phyloP scores from a whole-genome alignment of 2,113 vertebrate genomes.

The Sphaerodactylus townsendi region DNA sequence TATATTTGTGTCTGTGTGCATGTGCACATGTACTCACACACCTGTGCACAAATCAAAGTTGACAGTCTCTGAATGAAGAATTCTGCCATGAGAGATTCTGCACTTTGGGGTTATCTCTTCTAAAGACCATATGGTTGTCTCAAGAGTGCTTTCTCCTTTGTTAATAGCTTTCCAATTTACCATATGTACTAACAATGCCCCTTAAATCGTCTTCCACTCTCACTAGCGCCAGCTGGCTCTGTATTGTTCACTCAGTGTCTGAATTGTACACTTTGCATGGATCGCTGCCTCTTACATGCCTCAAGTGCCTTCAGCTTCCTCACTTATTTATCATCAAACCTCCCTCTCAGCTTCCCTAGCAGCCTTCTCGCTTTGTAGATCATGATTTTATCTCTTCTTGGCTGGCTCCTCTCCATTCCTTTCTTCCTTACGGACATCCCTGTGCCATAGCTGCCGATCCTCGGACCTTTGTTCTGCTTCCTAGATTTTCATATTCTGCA shows the following conservation, averaged over 20 bases:
- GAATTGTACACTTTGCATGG: neutral
- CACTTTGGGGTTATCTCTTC: no score
- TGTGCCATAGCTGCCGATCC: neutral
- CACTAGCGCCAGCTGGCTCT: neutral
- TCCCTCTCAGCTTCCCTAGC: neutral
- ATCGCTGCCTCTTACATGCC: neutral
- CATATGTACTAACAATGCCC: neutral
- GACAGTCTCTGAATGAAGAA: no score
- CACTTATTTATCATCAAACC: neutral
- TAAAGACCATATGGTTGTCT: neutral
- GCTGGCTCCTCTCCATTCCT: neutral
- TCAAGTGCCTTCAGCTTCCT: neutral
- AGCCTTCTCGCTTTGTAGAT: no score
- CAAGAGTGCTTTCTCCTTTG: neutral
- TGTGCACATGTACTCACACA: no score
- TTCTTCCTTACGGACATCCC: slow-evolving; percentile 1
- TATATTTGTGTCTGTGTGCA: no score
- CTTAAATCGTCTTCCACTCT: neutral
- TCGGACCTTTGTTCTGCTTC: neutral
- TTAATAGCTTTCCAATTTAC: neutral
- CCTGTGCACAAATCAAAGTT: no score
- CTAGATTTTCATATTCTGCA: no score
- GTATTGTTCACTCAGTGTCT: neutral
- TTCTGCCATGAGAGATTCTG: no score
- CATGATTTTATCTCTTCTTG: no score